phyloP scores from a whole-genome alignment of 2,888 invertebrate genomes.

The Diachrysia chrysitis region DNA sequence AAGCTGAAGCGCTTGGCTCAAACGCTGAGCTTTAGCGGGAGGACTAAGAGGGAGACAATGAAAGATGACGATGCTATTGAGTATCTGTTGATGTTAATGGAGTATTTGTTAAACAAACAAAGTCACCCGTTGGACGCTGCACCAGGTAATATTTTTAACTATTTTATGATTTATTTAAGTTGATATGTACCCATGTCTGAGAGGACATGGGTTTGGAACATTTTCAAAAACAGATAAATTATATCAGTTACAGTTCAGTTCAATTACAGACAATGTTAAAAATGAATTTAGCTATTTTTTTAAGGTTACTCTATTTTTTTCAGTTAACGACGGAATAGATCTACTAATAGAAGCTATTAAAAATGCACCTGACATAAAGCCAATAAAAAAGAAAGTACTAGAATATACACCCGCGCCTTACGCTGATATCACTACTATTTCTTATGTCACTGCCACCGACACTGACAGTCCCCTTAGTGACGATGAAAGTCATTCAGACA shows the following conservation, averaged over 20 bases:
- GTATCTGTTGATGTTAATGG: slow-evolving; percentile 79
- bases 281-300: neutral
- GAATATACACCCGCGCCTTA: slow-evolving; percentile 37
- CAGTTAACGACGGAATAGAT: slow-evolving; percentile 81
- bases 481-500: slow-evolving; percentile 24
- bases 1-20: slow-evolving; percentile 72
- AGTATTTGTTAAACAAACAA: slow-evolving; percentile 77
- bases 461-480: slow-evolving; percentile 17
- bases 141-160: slow-evolving; percentile 67
- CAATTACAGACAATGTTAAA: too few species aligned
- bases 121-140: slow-evolving; percentile 65
- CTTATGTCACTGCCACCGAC: neutral
- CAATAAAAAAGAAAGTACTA: slow-evolving; percentile 67
- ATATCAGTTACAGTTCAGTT: too few species aligned
- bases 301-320: slow-evolving; percentile 46
- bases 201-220: too few species aligned
- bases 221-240: too few species aligned
- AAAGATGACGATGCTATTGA: slow-evolving; percentile 73
- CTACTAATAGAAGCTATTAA: slow-evolving; percentile 80
- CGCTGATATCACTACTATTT: slow-evolving; percentile 6
- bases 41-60: slow-evolving; percentile 65
- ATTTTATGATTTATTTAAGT: too few species aligned
- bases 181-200: too few species aligned
- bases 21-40: slow-evolving; percentile 63
- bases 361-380: slow-evolving; percentile 79